Evolutionary conservation across 1,140 invertebrate species (phyloP).

Genomic region (Achroia grisella): DNA sequence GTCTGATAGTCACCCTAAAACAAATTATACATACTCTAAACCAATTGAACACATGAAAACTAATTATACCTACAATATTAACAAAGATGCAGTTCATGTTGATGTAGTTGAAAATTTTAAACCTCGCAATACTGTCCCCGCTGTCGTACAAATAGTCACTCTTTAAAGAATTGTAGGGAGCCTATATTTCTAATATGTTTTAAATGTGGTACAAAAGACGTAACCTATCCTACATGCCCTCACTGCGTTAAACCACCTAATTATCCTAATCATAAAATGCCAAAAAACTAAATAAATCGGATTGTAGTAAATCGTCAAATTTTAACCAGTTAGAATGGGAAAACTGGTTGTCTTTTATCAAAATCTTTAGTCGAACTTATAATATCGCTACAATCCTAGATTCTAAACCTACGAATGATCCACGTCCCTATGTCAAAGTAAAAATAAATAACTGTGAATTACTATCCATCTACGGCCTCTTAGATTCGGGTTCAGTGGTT

Average conservation of each 20-base stretch:
- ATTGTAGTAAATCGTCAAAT: not conserved
- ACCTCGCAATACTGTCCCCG: slow-evolving; percentile 16
- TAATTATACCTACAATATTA: too few species aligned
- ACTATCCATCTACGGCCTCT: slow-evolving; percentile 2
- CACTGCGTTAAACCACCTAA: slow-evolving; percentile 11
- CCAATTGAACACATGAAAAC: too few species aligned
- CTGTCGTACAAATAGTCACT: slow-evolving; percentile 16
- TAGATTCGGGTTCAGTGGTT: slow-evolving; percentile 18
- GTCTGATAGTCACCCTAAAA: too few species aligned
- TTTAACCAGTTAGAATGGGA: not conserved
- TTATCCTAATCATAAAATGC: not conserved
- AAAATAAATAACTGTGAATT: slow-evolving; percentile 5
- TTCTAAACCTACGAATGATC: not conserved
- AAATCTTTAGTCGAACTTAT: slow-evolving; percentile 5
- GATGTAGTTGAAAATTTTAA: too few species aligned
- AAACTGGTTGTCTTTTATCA: slow-evolving; percentile 12
- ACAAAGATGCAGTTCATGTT: too few species aligned
- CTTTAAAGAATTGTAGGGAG: slow-evolving; percentile 8
- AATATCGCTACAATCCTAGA: slow-evolving; percentile 10
- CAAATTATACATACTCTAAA: too few species aligned
- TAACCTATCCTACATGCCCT: slow-evolving; percentile 18
- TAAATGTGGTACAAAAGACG: slow-evolving; percentile 10
- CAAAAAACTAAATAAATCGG: slow-evolving; percentile 20
- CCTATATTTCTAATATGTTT: slow-evolving; percentile 15
- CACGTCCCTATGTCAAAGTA: slow-evolving; percentile 3